Percentiles rank a stretch among this genome's conserved stretches.
phyloP scores from a whole-genome alignment of 2,888 invertebrate genomes.

The Eurois occulta region DNA sequence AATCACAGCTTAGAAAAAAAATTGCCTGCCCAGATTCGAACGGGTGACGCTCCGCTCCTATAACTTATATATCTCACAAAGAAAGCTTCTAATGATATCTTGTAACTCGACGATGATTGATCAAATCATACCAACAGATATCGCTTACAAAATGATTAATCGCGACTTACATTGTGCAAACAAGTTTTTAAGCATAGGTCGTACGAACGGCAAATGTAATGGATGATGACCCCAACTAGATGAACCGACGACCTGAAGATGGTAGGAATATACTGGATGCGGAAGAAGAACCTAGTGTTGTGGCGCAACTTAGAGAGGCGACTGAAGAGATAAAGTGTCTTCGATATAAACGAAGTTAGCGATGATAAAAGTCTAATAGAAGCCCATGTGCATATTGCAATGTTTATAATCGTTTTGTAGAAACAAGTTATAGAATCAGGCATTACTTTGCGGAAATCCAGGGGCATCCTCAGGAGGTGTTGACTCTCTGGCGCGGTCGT shows the following conservation, averaged over 20 bases:
- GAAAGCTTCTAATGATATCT: neutral
- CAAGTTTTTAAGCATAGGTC: conserved; percentile 7
- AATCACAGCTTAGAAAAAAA: too few relatives aligned
- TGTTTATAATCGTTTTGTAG: neutral
- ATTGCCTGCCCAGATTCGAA: neutral
- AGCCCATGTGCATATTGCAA: neutral
- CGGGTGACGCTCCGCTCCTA: too few relatives aligned
- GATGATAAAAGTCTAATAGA: neutral
- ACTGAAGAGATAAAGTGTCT: neutral
- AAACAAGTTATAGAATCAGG: too few relatives aligned
- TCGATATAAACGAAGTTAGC: neutral
- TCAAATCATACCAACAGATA: conserved; percentile 14
- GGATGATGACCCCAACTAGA: conserved; percentile 31
- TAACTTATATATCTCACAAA: neutral
- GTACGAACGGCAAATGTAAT: conserved; percentile 7
- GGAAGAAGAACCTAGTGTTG: conserved; percentile 28
- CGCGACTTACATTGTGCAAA: conserved; percentile 34
- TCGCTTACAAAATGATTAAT: conserved; percentile 32
- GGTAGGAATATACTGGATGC: conserved; percentile 42
- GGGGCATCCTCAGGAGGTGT: too few relatives aligned
- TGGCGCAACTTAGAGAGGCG: conserved; percentile 22
- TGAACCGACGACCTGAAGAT: conserved; percentile 50
- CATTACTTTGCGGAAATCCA: too few relatives aligned
- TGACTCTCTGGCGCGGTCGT: too few relatives aligned
- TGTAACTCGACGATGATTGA: neutral